Percentiles rank a stretch among this genome's conserved stretches.
Evolutionary conservation across 2,888 invertebrate species (phyloP).

Genomic region (Furcula furcula): DNA sequence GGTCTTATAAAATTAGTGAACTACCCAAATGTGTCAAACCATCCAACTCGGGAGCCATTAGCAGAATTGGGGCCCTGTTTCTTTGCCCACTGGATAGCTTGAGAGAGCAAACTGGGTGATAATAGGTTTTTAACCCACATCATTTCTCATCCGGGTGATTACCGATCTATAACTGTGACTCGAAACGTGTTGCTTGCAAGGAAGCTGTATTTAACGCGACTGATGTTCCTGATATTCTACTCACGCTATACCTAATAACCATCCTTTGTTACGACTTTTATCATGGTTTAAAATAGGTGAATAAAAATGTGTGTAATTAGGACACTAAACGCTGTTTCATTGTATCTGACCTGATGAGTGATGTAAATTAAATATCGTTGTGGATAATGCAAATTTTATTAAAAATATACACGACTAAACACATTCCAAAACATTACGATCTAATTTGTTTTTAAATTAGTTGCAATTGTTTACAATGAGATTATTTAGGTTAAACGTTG

Average conservation of each 20-base stretch:
- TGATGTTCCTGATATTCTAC: slow-evolving; percentile 71
- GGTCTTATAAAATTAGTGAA: too few relatives aligned
- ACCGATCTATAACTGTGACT: too few relatives aligned
- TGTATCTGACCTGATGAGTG: slow-evolving; percentile 26
- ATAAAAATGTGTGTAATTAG: slow-evolving; percentile 80
- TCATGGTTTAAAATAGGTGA: slow-evolving; percentile 74
- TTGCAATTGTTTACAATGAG: slow-evolving; percentile 14
- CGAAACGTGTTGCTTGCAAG: slow-evolving; percentile 65
- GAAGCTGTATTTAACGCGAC: slow-evolving; percentile 65
- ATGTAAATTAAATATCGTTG: slow-evolving; percentile 28
- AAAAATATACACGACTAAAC: slow-evolving; percentile 59
- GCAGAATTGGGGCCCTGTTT: too few relatives aligned
- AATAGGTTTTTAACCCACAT: too few relatives aligned
- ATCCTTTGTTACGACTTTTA: slow-evolving; percentile 78
- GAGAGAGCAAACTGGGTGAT: too few relatives aligned
- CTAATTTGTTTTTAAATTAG: slow-evolving; percentile 25
- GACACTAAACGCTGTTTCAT: slow-evolving; percentile 65
- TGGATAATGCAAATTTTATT: slow-evolving; percentile 58
- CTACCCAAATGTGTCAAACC: too few relatives aligned
- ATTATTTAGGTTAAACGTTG: neutral
- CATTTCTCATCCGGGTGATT: too few relatives aligned
- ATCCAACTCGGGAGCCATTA: too few relatives aligned
- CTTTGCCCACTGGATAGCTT: too few relatives aligned
- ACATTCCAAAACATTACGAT: slow-evolving; percentile 44
- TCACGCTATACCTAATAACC: slow-evolving; percentile 61